Evolutionary conservation across 2,797 vertebrate species (phyloP).

Genomic region (Enteromius trimaculatus): DNA sequence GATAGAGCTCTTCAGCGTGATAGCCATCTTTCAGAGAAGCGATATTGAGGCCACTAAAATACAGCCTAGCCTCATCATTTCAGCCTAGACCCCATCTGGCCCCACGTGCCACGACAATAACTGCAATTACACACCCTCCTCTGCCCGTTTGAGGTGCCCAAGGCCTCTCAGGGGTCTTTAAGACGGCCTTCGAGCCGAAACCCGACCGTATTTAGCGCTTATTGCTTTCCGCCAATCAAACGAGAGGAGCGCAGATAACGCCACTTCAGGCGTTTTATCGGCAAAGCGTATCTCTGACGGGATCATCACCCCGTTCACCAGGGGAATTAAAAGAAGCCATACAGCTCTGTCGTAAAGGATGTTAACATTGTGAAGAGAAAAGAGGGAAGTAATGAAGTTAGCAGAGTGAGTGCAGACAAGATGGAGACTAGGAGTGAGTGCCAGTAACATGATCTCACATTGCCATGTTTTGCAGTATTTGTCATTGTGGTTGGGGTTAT

Average conservation of each 20-base stretch:
- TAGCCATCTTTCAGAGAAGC: conserved; percentile 44
- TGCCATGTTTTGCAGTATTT: neutral
- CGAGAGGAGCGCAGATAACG: conserved; percentile 59
- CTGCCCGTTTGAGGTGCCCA: conserved; percentile 45
- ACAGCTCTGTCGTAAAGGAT: conserved; percentile 29
- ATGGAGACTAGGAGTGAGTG: conserved; percentile 14
- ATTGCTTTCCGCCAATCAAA: conserved; percentile 60
- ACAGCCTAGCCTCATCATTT: conserved; percentile 57
- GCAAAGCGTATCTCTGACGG: conserved; percentile 44
- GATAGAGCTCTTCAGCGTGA: conserved; percentile 33
- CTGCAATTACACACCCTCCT: conserved; percentile 71
- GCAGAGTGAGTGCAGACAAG: conserved; percentile 39
- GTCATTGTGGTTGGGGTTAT: neutral
- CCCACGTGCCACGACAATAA: conserved; percentile 64
- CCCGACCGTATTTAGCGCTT: conserved; percentile 50
- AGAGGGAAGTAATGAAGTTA: conserved; percentile 57
- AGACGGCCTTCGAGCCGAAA: conserved; percentile 26
- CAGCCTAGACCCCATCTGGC: conserved; percentile 72
- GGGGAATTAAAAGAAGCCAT: conserved; percentile 50
- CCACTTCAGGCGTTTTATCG: conserved; percentile 58
- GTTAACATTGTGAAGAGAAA: conserved; percentile 36
- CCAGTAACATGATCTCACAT: neutral
- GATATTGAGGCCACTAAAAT: conserved; percentile 16
- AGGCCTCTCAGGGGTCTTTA: conserved; percentile 64
- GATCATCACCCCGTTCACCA: conserved; percentile 17